Conservation (phyloP, 2,113 vertebrate genomes). For the Cairina moschata region DNA sequence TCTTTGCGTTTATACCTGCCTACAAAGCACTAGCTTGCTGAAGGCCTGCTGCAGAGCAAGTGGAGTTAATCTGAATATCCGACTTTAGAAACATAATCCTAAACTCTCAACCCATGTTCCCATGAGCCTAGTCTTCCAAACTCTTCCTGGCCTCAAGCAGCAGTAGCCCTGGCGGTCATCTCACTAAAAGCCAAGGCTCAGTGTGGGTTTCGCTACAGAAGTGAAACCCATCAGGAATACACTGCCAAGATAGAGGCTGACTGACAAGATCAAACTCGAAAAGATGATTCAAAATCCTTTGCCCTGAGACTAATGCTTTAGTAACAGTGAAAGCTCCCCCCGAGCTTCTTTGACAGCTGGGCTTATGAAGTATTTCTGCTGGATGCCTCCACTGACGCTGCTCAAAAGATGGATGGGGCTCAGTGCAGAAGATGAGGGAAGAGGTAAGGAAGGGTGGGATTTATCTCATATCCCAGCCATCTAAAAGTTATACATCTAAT, state of each 20-base stretch:
- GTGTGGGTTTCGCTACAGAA: background rate
- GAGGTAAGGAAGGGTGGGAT: background rate
- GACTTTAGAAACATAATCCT: background rate
- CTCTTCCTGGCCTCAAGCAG: background rate
- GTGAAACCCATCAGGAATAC: background rate
- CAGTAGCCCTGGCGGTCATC: background rate
- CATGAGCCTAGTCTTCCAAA: background rate
- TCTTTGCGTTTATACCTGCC: background rate
- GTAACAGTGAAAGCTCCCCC: background rate
- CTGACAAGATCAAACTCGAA: background rate
- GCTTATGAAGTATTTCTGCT: background rate
- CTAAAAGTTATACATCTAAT: conserved; percentile 39
- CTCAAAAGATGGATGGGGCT: background rate
- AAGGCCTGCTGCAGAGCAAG: background rate
- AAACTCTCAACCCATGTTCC: background rate
- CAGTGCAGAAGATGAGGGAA: background rate
- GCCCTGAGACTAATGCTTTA: background rate
- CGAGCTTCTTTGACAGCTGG: background rate
- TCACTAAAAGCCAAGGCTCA: background rate
- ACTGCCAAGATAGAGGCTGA: background rate
- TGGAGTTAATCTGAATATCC: background rate
- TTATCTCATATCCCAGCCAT: conserved; percentile 17
- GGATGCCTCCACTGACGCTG: background rate
- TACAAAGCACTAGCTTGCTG: background rate
- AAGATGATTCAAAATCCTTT: background rate